Percentiles rank a stretch among this genome's conserved stretches.
These are phyloP conservation scores for Drosophila mauritiana DNA, from an alignment of 1,140 invertebrate genomes.

Conservation along the genomic window DNA sequence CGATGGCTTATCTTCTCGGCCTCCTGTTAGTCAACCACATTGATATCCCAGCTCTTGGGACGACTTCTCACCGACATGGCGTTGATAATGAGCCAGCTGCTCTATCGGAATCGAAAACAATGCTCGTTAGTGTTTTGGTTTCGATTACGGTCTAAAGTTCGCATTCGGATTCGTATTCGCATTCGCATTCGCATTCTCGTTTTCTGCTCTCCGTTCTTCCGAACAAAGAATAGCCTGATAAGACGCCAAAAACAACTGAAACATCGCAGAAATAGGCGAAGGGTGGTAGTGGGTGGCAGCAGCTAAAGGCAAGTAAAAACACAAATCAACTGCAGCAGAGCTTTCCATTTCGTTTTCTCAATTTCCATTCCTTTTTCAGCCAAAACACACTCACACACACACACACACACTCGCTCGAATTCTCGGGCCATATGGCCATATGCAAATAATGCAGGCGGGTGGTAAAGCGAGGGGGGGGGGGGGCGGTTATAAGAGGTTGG, in stretches of 20 bases:
- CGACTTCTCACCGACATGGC: slow-evolving; percentile 3
- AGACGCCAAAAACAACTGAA: slow-evolving; percentile 38
- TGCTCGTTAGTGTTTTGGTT: slow-evolving; percentile 40
- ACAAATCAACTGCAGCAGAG: slow-evolving; percentile 61
- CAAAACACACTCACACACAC: slow-evolving; percentile 21
- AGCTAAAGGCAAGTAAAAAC: slow-evolving; percentile 53
- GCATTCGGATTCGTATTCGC: slow-evolving; percentile 4
- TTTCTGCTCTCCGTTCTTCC: slow-evolving; percentile 19
- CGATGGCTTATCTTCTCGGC: no score
- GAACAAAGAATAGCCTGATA: slow-evolving; percentile 42
- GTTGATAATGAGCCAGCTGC: slow-evolving; percentile 35
- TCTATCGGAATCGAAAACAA: slow-evolving; percentile 38
- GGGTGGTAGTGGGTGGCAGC: neutral
- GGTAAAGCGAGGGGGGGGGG: neutral
- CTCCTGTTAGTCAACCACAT: neutral
- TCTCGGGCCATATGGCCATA: slow-evolving; percentile 39
- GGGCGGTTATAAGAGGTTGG: neutral
- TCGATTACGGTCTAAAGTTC: slow-evolving; percentile 37
- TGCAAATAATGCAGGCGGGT: slow-evolving; percentile 34
- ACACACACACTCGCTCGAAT: neutral
- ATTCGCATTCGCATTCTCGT: slow-evolving; percentile 10
- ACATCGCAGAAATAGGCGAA: slow-evolving; percentile 3
- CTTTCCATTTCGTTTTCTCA: slow-evolving; percentile 64
- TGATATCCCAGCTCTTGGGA: slow-evolving; percentile 15
- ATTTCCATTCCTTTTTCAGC: slow-evolving; percentile 54